phyloP scores from a whole-genome alignment of 2,797 vertebrate species.

The Acomys russatus region DNA sequence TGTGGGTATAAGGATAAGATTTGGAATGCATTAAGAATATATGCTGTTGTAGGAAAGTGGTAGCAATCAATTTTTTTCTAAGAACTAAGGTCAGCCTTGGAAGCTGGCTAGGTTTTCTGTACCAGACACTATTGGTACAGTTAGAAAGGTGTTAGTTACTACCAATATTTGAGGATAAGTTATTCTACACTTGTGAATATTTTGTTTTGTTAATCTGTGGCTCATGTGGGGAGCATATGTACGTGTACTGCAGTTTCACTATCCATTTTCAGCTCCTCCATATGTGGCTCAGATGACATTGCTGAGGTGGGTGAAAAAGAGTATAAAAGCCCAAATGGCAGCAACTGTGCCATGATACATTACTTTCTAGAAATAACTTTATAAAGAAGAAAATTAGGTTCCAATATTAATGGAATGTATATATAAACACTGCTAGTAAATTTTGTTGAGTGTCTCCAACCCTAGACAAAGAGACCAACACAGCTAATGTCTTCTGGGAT shows the following conservation, averaged over 20 bases:
- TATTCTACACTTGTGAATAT: background rate
- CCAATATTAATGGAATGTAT: background rate
- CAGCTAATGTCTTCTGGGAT: background rate
- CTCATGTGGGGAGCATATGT: background rate
- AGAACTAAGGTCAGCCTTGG: background rate
- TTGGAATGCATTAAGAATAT: background rate
- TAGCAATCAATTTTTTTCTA: background rate
- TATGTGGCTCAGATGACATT: background rate
- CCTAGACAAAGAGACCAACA: background rate
- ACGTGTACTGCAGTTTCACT: background rate
- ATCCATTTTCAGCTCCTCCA: background rate
- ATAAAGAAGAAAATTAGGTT: background rate
- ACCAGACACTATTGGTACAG: background rate
- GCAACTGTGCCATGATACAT: background rate
- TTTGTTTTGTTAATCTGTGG: background rate
- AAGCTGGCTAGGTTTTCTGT: background rate
- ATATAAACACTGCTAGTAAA: background rate
- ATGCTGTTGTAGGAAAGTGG: background rate
- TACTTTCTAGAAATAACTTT: background rate
- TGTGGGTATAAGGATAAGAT: background rate
- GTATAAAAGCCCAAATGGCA: background rate
- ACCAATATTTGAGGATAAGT: too few species aligned
- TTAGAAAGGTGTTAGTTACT: background rate
- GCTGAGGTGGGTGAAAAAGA: background rate
- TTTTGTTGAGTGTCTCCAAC: background rate